Conservation (phyloP, 2,113 vertebrate genomes). For the Willisornis vidua region DNA sequence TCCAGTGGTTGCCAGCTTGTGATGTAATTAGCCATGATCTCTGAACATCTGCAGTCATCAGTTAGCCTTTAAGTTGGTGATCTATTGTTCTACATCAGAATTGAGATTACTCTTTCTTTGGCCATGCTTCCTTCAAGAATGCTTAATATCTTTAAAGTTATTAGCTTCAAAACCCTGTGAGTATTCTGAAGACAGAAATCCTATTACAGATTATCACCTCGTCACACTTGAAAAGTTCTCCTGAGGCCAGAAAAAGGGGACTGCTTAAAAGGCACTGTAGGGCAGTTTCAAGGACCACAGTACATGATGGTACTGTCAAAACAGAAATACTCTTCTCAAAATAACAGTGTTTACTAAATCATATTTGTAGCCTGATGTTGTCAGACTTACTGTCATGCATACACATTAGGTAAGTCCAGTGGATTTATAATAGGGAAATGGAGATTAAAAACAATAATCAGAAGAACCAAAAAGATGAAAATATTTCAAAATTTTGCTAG, state of each 20-base stretch:
- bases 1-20: constrained; percentile 64
- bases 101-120: constrained; percentile 22
- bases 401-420: neutral
- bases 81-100: constrained; percentile 39
- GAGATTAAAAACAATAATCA: neutral
- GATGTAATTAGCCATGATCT: constrained; percentile 63
- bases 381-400: neutral
- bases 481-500: neutral
- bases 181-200: constrained; percentile 41
- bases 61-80: constrained; percentile 54
- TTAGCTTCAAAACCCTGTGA: constrained; percentile 41
- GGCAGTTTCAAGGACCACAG: constrained; percentile 13
- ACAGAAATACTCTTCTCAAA: neutral
- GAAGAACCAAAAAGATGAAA: neutral
- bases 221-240: constrained; percentile 40
- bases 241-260: neutral
- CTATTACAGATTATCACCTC: constrained; percentile 56
- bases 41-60: constrained; percentile 57
- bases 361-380: neutral
- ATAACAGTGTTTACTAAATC: constrained; percentile 4
- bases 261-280: constrained; percentile 12
- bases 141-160: constrained; percentile 43
- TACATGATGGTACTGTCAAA: constrained; percentile 11
- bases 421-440: neutral
- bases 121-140: constrained; percentile 27